These are phyloP conservation scores for Encarsia formosa DNA, from an alignment of 2,888 invertebrate genomes.

Conservation along the genomic window DNA sequence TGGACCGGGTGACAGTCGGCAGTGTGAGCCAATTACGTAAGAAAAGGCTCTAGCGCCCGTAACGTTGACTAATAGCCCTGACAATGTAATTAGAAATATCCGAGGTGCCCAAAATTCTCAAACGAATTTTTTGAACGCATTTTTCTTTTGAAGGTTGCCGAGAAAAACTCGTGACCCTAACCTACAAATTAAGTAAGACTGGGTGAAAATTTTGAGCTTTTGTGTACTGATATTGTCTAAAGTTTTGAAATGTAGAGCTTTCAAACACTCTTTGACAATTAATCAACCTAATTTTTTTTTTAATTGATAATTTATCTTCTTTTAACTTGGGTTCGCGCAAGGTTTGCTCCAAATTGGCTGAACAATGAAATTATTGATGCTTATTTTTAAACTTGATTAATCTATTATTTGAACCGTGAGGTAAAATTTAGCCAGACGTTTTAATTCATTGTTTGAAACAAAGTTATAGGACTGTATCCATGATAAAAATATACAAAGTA, in stretches of 20 bases:
- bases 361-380: conserved; percentile 1
- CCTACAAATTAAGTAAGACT: too few species aligned
- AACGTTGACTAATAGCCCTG: conserved; percentile 11
- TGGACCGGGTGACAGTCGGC: conserved; percentile 13
- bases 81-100: conserved; percentile 7
- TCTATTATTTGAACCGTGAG: not conserved
- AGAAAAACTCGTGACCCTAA: too few species aligned
- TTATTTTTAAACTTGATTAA: conserved; percentile 2
- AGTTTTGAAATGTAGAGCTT: too few species aligned
- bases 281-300: too few species aligned
- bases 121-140: not conserved
- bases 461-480: too few species aligned
- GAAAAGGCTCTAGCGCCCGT: not conserved
- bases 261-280: too few species aligned
- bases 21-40: conserved; percentile 20
- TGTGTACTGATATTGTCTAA: too few species aligned
- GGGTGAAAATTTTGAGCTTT: too few species aligned
- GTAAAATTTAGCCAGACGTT: too few species aligned
- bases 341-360: conserved; percentile 10
- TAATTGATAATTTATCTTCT: not conserved
- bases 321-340: not conserved
- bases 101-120: not conserved
- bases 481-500: too few species aligned
- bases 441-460: too few species aligned
- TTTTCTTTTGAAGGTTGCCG: too few species aligned